Evolutionary conservation across 2,888 invertebrate species (phyloP).

Genomic region (Pachymerium ferrugineum): DNA sequence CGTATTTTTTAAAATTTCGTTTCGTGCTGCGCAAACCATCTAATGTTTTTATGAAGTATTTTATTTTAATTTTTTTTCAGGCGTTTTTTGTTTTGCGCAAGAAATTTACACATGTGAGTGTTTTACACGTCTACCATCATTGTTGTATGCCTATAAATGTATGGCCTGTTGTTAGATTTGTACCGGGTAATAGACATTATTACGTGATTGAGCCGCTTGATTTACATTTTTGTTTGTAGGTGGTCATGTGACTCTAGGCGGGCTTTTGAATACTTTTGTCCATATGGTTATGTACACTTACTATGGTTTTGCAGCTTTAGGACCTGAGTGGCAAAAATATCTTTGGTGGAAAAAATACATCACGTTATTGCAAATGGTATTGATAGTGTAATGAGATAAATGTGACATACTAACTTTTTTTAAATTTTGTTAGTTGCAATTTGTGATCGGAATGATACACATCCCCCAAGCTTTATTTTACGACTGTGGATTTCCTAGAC

Average conservation of each 20-base stretch:
- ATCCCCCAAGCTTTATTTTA: neutral
- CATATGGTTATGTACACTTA: constrained; percentile 51
- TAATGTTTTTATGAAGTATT: too few species aligned
- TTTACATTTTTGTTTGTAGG: constrained; percentile 43
- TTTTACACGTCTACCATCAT: constrained; percentile 85
- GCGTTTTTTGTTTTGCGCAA: constrained; percentile 83
- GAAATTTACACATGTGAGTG: constrained; percentile 79
- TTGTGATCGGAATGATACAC: neutral
- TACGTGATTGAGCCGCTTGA: too few species aligned
- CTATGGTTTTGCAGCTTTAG: constrained; percentile 49
- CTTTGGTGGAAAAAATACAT: constrained; percentile 52
- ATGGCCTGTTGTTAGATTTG: constrained; percentile 52
- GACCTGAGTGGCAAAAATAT: constrained; percentile 49
- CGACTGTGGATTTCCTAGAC: neutral
- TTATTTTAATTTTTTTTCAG: constrained; percentile 32
- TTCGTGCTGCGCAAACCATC: too few species aligned
- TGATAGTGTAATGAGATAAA: neutral
- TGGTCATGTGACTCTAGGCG: constrained; percentile 45
- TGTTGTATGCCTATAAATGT: constrained; percentile 53
- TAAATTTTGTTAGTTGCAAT: neutral
- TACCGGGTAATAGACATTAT: constrained; percentile 55
- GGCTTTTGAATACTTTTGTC: constrained; percentile 49
- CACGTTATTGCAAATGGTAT: constrained; percentile 49
- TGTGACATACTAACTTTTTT: neutral
- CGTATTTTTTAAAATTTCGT: too few species aligned